These are phyloP conservation scores for Diorhabda carinulata DNA, from an alignment of 1,140 invertebrate species.

Conservation along the genomic window DNA sequence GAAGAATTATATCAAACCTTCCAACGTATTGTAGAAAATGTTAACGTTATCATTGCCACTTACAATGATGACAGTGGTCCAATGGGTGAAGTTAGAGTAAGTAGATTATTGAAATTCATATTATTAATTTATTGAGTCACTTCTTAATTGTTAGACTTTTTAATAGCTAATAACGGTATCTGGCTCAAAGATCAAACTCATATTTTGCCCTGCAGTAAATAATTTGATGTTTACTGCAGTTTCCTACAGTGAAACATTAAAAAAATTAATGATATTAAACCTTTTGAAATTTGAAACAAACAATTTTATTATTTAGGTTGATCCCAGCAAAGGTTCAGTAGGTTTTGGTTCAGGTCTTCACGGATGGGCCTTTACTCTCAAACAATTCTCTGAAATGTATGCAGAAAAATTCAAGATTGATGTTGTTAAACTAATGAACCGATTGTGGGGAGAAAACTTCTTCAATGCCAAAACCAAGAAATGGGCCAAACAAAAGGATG, in stretches of 20 bases:
- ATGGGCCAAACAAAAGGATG: conserved; percentile 89
- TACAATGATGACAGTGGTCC: conserved; percentile 96
- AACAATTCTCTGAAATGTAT: conserved; percentile 99
- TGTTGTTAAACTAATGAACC: conserved; percentile 95
- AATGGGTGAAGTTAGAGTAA: conserved; percentile 95
- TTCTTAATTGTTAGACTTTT: conserved; percentile 6
- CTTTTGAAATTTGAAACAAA: background rate
- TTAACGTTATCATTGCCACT: conserved; percentile 99
- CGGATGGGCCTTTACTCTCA: conserved; percentile 99
- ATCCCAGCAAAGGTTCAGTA: conserved; percentile 96
- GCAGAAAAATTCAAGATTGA: conserved; percentile 98
- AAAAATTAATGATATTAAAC: background rate
- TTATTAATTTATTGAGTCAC: conserved; percentile 7
- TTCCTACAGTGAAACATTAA: conserved; percentile 37
- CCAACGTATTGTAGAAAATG: conserved; percentile 99
- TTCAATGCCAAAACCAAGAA: conserved; percentile 97
- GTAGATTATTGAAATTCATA: conserved; percentile 31
- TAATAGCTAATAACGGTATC: conserved; percentile 19
- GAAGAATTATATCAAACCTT: conserved; percentile 99
- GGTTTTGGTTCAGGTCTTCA: conserved; percentile 99
- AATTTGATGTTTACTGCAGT: conserved; percentile 31
- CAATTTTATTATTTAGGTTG: conserved; percentile 57
- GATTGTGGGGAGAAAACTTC: conserved; percentile 97
- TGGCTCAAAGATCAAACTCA: conserved; percentile 36
- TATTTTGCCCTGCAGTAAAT: conserved; percentile 37